Conservation (phyloP, 2,113 vertebrate species). For the Zosterops pallidus region DNA sequence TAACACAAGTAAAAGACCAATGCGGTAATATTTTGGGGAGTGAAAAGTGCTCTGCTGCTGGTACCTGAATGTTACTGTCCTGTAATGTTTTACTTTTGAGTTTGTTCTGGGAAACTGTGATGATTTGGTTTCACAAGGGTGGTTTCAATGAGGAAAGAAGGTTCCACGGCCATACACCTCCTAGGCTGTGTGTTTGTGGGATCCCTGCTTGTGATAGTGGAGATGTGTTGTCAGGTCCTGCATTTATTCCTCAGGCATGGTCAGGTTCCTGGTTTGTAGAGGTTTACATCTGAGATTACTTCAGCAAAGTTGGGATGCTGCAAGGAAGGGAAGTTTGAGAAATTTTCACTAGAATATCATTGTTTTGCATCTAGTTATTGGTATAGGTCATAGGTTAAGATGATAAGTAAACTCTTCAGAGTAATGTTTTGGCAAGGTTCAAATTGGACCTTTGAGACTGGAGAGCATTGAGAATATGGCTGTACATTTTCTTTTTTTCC, state of each 20-base stretch:
- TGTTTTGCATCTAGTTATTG: not conserved
- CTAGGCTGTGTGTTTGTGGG: not conserved
- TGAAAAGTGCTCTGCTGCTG: not conserved
- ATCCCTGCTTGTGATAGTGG: not conserved
- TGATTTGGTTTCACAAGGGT: not conserved
- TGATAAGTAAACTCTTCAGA: not conserved
- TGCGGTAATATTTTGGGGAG: not conserved
- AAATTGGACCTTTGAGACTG: not conserved
- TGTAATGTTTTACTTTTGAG: not conserved
- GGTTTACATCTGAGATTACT: not conserved
- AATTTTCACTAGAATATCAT: not conserved
- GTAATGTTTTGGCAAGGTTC: not conserved
- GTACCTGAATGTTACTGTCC: not conserved
- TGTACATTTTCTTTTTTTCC: not conserved
- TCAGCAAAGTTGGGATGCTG: not conserved
- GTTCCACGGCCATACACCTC: not conserved
- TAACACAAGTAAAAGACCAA: not conserved
- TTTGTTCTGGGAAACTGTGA: not conserved
- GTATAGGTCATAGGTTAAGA: not conserved
- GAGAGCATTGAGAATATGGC: not conserved
- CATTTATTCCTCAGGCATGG: not conserved
- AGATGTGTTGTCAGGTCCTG: not conserved
- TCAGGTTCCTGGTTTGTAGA: not conserved
- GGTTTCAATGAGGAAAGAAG: not conserved
- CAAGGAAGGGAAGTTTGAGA: not conserved